A percentile compares a stretch with the other conserved stretches of the same genome.
phyloP scores from a whole-genome alignment of 2,888 invertebrate species.

The Parnassius apollo region DNA sequence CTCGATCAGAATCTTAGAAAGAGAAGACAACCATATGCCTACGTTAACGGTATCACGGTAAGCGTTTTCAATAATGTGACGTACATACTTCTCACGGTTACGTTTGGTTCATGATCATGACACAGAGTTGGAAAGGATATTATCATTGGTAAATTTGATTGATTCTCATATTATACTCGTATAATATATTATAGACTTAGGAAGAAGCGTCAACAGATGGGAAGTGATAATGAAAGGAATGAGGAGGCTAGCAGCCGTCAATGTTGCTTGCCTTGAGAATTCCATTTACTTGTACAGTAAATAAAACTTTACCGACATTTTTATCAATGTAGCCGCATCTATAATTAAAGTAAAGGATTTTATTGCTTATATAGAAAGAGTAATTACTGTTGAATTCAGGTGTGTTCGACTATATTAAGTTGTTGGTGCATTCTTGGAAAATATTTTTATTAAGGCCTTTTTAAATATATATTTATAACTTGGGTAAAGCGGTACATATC shows the following conservation, averaged over 20 bases:
- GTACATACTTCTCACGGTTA: too few species aligned
- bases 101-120: too few species aligned
- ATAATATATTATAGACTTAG: slow-evolving; percentile 3
- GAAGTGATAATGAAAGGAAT: slow-evolving; percentile 34
- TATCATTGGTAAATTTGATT: too few species aligned
- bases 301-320: slow-evolving; percentile 25
- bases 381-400: slow-evolving; percentile 16
- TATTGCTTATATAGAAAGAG: slow-evolving; percentile 19
- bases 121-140: too few species aligned
- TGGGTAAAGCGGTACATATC: too few species aligned
- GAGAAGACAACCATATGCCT: too few species aligned
- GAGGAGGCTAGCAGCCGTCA: slow-evolving; percentile 49
- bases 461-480: too few species aligned
- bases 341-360: slow-evolving; percentile 26
- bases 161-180: too few species aligned
- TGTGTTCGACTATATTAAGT: slow-evolving; percentile 23
- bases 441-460: too few species aligned
- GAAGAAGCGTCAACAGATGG: slow-evolving; percentile 24
- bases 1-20: too few species aligned
- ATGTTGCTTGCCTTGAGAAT: slow-evolving; percentile 28
- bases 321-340: slow-evolving; percentile 24
- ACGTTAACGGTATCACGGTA: too few species aligned
- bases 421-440: slow-evolving; percentile 1
- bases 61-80: too few species aligned
- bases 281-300: slow-evolving; percentile 19